Conservation (phyloP, 2,888 invertebrate species). For the Melikaiella ostensackeni region DNA sequence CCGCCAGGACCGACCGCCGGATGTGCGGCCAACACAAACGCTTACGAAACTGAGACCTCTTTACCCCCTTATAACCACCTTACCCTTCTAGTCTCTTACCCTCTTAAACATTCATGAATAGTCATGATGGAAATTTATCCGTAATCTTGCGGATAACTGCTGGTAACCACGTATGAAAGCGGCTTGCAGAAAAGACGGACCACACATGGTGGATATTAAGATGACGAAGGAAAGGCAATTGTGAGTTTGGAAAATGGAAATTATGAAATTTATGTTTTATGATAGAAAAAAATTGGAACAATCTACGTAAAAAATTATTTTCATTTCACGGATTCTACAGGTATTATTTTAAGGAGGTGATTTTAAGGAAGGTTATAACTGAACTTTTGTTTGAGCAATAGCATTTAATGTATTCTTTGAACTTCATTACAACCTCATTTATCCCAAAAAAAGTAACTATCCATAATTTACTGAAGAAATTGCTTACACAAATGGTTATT, state of each 20-base stretch:
- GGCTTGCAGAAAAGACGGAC: slow-evolving; percentile 1
- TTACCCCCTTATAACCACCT: slow-evolving; percentile 37
- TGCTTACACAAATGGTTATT: no score
- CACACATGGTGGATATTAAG: slow-evolving; percentile 16
- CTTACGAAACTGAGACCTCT: slow-evolving; percentile 44
- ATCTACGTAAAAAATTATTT: no score
- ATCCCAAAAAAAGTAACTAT: no score
- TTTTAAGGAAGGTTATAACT: no score
- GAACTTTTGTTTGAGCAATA: no score
- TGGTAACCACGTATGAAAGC: slow-evolving; percentile 14
- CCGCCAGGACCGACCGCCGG: slow-evolving; percentile 60
- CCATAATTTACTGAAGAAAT: no score
- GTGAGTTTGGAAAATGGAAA: not conserved
- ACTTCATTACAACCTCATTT: no score
- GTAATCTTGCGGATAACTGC: slow-evolving; percentile 34
- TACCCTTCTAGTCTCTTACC: slow-evolving; percentile 11
- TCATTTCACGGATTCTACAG: no score
- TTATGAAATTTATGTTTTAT: no score
- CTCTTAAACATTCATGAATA: slow-evolving; percentile 45
- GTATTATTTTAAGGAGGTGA: no score
- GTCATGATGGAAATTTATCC: slow-evolving; percentile 42
- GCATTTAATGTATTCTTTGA: no score
- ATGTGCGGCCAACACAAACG: slow-evolving; percentile 65
- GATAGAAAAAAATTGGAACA: no score
- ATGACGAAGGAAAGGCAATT: not conserved